Evolutionary conservation across 2,113 vertebrate species (phyloP).

Genomic region (Amphilophus citrinellus): DNA sequence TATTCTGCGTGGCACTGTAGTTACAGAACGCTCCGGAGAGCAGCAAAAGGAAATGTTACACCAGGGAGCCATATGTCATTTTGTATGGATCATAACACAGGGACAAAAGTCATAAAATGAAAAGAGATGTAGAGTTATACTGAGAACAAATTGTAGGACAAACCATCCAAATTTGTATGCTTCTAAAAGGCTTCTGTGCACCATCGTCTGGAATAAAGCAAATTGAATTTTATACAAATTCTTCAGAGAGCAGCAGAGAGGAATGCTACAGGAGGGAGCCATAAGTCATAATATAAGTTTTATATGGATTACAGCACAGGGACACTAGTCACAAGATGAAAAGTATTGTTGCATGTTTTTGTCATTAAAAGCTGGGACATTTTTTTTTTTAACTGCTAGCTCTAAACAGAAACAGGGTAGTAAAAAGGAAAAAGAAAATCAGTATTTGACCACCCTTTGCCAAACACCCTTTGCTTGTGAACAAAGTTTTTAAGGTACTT

Average conservation of each 20-base stretch:
- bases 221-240: conserved; percentile 8
- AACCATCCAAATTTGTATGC: background rate
- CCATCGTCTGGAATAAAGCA: background rate
- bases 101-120: conserved; percentile 43
- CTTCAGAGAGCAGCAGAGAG: conserved; percentile 31
- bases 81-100: conserved; percentile 62
- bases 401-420: background rate
- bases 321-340: conserved; percentile 1
- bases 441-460: background rate
- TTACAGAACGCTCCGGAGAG: conserved; percentile 22
- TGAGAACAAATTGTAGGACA: conserved; percentile 22
- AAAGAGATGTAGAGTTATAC: conserved; percentile 22
- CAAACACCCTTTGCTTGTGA: background rate
- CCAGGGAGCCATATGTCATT: conserved; percentile 33
- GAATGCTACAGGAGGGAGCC: conserved; percentile 27
- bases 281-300: conserved; percentile 19
- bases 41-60: conserved; percentile 35
- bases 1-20: conserved; percentile 15
- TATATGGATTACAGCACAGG: conserved; percentile 5
- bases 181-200: background rate
- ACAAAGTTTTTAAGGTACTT: conserved; percentile 2
- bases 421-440: background rate
- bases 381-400: background rate
- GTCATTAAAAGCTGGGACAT: background rate
- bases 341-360: conserved; percentile 3